Base-by-base conservation (phyloP, 1,140 invertebrate species). In the Euura saliciscinereae region DNA sequence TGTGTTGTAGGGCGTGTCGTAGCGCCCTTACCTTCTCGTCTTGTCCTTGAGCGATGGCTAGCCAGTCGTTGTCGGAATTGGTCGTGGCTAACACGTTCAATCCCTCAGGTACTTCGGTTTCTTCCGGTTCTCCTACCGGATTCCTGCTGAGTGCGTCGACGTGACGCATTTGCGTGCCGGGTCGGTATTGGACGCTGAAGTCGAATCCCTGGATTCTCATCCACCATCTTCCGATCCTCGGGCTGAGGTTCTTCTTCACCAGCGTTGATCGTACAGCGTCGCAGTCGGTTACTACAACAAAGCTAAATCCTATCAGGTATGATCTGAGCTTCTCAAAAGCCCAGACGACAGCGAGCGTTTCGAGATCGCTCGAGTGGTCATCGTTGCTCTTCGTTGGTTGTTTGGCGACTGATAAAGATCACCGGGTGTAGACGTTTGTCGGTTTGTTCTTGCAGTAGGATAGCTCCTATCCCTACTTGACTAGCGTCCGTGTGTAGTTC, bases 401-500 rank as follows among this genome's bases (percentile, higher is more conserved):
- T 83, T 43, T 77, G 76, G 64, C 73, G 65, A 67, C 78, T 80
- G 43, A 74, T 82, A 69, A 83, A 85, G 43, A 70, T 74, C 7
- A 86, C 78, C 6, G 80, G 77, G 69, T 78, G 70, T 28, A 43
- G 44, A 6, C 65, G 68, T 43, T 69, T 71, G n/a, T 74, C 73
- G 73, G 76, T 73, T 79, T 84, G 71, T 78, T 74, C 46, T 78
- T 85, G 80, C 71, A 84, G 44, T 70, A 84, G 69, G 65, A 83
- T 75, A 66, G 76, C 82, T 70, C 78, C 79, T 76, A 78, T 73
- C 43, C 83, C 80, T 43, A 80, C 42, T 45, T 51, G 42, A 73
- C 79, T 78, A n/a, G 85, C 82, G 69, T 85, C 84, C 4, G 82
- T 85, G 69, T 87, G 83, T 44, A 81, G 69, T 76, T 86, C 78